Evolutionary conservation across 2,888 invertebrate species (phyloP).

Genomic region (Alsophila aescularia): DNA sequence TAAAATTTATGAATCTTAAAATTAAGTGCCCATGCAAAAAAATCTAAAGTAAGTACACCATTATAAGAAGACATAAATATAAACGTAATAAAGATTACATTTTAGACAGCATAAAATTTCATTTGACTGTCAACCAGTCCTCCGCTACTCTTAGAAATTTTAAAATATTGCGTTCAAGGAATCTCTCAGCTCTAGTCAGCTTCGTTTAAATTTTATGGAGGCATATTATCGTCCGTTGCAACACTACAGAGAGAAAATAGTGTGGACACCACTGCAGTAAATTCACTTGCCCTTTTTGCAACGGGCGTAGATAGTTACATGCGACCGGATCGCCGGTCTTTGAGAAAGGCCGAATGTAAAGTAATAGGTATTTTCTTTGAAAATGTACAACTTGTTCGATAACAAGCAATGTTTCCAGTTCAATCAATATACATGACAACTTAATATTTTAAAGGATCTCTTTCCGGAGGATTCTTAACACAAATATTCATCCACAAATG

Average conservation of each 20-base stretch:
- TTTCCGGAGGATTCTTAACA: too few relatives aligned
- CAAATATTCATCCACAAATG: too few relatives aligned
- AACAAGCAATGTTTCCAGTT: too few relatives aligned
- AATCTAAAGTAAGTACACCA: background rate
- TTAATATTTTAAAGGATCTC: too few relatives aligned
- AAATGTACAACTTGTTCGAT: background rate
- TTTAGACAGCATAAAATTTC: constrained; percentile 21
- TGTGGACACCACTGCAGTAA: background rate
- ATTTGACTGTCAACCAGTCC: constrained; percentile 24
- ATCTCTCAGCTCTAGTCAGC: constrained; percentile 25
- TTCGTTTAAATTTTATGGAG: constrained; percentile 31
- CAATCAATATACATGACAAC: too few relatives aligned
- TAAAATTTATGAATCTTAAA: too few relatives aligned
- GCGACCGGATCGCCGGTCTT: too few relatives aligned
- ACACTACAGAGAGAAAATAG: background rate
- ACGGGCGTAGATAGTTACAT: too few relatives aligned
- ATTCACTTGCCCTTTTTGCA: background rate
- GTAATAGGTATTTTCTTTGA: background rate
- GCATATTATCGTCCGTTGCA: constrained; percentile 1
- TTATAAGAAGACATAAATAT: constrained; percentile 3
- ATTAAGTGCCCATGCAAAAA: background rate
- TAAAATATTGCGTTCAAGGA: constrained; percentile 34
- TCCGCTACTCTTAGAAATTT: constrained; percentile 14
- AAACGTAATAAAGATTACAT: constrained; percentile 18
- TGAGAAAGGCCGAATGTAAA: background rate